These are phyloP conservation scores for Liolophura sinensis DNA, from an alignment of 1,140 invertebrate genomes.

Conservation along the genomic window DNA sequence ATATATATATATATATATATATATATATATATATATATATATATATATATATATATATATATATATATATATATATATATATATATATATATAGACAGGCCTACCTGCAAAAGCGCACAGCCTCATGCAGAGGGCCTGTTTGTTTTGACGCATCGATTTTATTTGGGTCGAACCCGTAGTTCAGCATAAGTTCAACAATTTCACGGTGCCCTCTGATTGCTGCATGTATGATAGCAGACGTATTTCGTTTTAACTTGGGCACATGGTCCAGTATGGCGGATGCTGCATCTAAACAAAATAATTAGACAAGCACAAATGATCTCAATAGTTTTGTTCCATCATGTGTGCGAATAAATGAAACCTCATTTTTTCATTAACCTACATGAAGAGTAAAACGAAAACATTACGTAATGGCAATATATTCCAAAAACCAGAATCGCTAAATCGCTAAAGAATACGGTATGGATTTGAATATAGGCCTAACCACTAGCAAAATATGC, in stretches of 20 bases:
- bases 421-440: no score
- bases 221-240: slow-evolving; percentile 41
- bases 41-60: no score
- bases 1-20: no score
- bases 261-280: slow-evolving; percentile 39
- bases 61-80: background rate
- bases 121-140: slow-evolving; percentile 44
- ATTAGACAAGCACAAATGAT: background rate
- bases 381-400: no score
- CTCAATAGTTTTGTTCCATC: no score
- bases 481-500: no score
- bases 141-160: slow-evolving; percentile 25
- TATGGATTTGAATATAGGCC: no score
- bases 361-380: no score
- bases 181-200: slow-evolving; percentile 44
- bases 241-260: slow-evolving; percentile 21
- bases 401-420: no score
- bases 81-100: background rate
- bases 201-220: slow-evolving; percentile 37
- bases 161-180: slow-evolving; percentile 48
- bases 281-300: slow-evolving; percentile 34
- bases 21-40: no score
- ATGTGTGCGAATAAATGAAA: no score
- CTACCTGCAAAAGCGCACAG: slow-evolving; percentile 43
- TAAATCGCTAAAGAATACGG: no score